These are phyloP conservation scores for Macrobrachium nipponense DNA, from an alignment of 1,140 invertebrate species.

Conservation along the genomic window DNA sequence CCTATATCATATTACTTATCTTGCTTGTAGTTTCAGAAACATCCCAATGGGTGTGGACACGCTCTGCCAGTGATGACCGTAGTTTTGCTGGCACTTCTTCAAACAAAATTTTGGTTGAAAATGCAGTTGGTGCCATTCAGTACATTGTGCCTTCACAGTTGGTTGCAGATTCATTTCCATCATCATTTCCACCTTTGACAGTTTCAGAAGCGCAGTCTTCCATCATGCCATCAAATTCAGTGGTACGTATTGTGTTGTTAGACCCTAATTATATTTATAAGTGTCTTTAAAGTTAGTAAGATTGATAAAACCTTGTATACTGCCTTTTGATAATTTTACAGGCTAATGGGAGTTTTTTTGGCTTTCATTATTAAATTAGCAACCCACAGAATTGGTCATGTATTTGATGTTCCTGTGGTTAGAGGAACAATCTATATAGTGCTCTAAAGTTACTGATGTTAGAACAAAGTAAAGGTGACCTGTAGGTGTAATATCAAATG, in stretches of 20 bases:
- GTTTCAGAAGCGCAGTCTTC: slow-evolving; percentile 23
- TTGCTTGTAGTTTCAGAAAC: slow-evolving; percentile 34
- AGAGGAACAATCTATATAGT: too few relatives aligned
- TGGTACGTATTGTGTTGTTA: not conserved
- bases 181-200: slow-evolving; percentile 27
- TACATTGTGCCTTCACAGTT: slow-evolving; percentile 44
- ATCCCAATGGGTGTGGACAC: slow-evolving; percentile 40
- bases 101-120: slow-evolving; percentile 25
- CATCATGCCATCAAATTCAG: slow-evolving; percentile 15
- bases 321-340: too few relatives aligned
- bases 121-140: slow-evolving; percentile 37
- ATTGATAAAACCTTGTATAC: not conserved
- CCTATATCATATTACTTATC: not conserved
- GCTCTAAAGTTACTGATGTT: too few relatives aligned
- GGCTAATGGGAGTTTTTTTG: too few relatives aligned
- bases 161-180: slow-evolving; percentile 35
- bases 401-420: too few relatives aligned
- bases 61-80: slow-evolving; percentile 25
- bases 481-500: not conserved
- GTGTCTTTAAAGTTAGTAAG: not conserved
- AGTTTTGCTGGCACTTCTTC: not conserved
- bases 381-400: too few relatives aligned
- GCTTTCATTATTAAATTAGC: too few relatives aligned
- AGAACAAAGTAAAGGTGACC: not conserved
- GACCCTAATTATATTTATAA: slow-evolving; percentile 8